These are phyloP conservation scores for Himalopsyche japonica DNA, from an alignment of 2,888 invertebrate genomes.

Conservation along the genomic window DNA sequence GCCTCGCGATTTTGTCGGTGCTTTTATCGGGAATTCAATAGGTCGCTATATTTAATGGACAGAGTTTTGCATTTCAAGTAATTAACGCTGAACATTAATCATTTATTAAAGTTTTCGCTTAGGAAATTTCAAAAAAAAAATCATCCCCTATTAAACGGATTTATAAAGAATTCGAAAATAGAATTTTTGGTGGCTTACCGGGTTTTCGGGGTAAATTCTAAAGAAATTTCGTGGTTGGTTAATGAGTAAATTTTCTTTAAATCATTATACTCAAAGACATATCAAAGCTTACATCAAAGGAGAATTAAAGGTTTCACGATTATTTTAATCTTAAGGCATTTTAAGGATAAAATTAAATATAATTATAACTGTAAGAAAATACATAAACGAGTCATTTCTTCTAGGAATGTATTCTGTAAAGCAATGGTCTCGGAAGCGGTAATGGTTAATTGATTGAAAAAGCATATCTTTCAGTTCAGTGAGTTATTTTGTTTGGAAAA, in stretches of 20 bases:
- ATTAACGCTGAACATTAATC: not conserved
- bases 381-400: too few species aligned
- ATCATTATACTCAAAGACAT: not conserved
- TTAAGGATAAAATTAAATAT: too few species aligned
- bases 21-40: not conserved
- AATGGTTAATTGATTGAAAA: too few species aligned
- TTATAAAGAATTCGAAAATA: not conserved
- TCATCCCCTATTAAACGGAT: not conserved
- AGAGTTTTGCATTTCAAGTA: not conserved
- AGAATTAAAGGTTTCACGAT: not conserved
- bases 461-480: too few species aligned
- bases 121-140: not conserved
- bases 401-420: too few species aligned
- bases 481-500: too few species aligned
- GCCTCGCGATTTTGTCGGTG: not conserved
- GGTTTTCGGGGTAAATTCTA: not conserved
- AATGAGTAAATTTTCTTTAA: not conserved
- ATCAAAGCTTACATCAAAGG: not conserved
- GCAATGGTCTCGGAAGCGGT: too few species aligned
- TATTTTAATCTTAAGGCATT: not conserved
- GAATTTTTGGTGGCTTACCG: not conserved
- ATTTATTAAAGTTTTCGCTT: not conserved
- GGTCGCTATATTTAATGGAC: not conserved
- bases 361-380: too few species aligned
- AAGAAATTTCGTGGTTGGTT: not conserved